Evolutionary conservation across 2,888 invertebrate genomes (phyloP), one percentile per base, ranked within the genome.

Genomic region (Venusia cambrica): DNA sequence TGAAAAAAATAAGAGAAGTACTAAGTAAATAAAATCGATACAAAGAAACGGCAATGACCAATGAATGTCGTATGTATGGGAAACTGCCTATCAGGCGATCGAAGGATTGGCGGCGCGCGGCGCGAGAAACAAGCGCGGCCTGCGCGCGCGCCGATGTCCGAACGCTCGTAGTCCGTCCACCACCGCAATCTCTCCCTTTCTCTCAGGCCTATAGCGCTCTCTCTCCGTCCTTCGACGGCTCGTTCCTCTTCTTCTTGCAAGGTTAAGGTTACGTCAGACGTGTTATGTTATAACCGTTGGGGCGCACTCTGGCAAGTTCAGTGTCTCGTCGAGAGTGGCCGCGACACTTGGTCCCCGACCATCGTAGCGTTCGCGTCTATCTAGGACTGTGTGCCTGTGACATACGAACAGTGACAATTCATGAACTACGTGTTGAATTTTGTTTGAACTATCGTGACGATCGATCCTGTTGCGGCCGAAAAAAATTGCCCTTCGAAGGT

Each of bases 211-310:
- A 81, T 83, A 62, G 84, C 83, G 65, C 77, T 87, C 84, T 85
- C 83, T 79, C 75, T 84, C 87, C 83, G 84, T 84, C 84, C 85
- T 84, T 87, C 83, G 83, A 72, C 70, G 65, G 79, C 66, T 78
- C 71, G 79, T 83, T 84, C 84, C 85, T 83, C 87, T 85, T 83
- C 84, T 85, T 87, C 87, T 84, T 81, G 87, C 87, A 87, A 87
- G 87, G 87, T 87, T 87, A 87, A 87, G 87, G 87, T 87, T 87
- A 87, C 87, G 87, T 87, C 87, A 87, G 87, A 84, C 83, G 76
- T 87, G 87, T 87, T 87, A 87, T 85, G 87, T 87, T 87, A 87
- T 87, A 87, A 87, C 87, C 85, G 87, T 84, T 83, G 87, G 79
- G 84, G 78, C 83, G 79, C 81, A 74, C 79, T 75, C 69, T 67